Percentiles rank a stretch among this genome's conserved stretches.
phyloP scores from a whole-genome alignment of 2,797 vertebrate species.

The Bryconaethiops microstoma region DNA sequence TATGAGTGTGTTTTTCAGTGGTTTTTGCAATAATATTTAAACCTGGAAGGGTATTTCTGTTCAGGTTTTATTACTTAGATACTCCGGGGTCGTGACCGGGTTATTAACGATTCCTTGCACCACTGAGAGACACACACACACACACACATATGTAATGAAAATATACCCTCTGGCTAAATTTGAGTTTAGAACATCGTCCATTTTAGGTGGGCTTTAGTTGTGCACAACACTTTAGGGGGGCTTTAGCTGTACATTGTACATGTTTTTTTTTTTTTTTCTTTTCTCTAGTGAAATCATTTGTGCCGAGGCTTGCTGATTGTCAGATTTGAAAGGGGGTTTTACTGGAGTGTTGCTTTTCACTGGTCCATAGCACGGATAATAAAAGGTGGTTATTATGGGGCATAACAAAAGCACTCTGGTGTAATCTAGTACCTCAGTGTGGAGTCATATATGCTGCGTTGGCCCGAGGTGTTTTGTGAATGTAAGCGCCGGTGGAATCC shows the following conservation, averaged over 20 bases:
- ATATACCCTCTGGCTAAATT: not conserved
- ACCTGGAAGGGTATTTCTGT: conserved; percentile 14
- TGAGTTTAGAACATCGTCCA: not conserved
- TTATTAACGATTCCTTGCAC: not conserved
- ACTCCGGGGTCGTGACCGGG: not conserved
- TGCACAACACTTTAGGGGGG: not conserved
- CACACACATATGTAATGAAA: not conserved
- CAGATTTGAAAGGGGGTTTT: not conserved
- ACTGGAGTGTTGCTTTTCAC: conserved; percentile 3
- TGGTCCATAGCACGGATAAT: conserved; percentile 1
- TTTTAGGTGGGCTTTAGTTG: not conserved
- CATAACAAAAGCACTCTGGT: not conserved
- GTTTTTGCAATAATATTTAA: conserved; percentile 16
- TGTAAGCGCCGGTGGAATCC: not conserved
- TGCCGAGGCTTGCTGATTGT: not conserved
- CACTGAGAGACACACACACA: not conserved
- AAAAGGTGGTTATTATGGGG: not conserved
- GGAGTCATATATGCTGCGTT: not conserved
- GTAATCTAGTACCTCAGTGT: not conserved
- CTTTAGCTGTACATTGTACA: not conserved
- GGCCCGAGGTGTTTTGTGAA: not conserved
- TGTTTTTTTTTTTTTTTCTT: not conserved
- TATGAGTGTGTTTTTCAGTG: not conserved
- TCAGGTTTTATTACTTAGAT: conserved; percentile 18
- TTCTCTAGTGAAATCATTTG: not conserved